phyloP scores from a whole-genome alignment of 2,888 invertebrate species.

The Ichneumon xanthorius region DNA sequence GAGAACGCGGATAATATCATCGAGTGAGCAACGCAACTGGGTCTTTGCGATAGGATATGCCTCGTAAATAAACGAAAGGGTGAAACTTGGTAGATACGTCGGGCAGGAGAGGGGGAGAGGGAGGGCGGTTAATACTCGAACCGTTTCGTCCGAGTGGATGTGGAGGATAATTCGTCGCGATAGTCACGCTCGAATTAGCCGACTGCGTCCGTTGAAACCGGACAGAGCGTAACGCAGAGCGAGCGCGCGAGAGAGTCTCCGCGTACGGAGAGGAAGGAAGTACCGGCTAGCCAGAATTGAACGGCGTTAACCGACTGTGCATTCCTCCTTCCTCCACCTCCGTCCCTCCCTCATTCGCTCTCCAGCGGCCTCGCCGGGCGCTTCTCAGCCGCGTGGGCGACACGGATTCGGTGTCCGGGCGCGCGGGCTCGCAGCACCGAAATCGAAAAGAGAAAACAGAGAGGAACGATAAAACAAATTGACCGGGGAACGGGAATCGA shows the following conservation, averaged over 20 bases:
- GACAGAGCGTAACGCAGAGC: slow-evolving; percentile 45
- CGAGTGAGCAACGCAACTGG: neutral
- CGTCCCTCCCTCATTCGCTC: slow-evolving; percentile 12
- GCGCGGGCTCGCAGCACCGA: slow-evolving; percentile 21
- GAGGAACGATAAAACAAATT: slow-evolving; percentile 68
- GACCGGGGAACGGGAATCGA: slow-evolving; percentile 56
- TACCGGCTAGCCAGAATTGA: slow-evolving; percentile 57
- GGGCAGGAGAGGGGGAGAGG: neutral
- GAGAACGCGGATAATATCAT: neutral
- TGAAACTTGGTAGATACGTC: neutral
- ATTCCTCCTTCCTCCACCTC: slow-evolving; percentile 17
- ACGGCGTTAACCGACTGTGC: slow-evolving; percentile 61
- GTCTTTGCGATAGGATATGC: neutral
- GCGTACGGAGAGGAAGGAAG: slow-evolving; percentile 59
- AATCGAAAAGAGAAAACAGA: slow-evolving; percentile 58
- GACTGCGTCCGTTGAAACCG: slow-evolving; percentile 68
- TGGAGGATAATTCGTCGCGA: slow-evolving; percentile 74
- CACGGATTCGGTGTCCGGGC: slow-evolving; percentile 40
- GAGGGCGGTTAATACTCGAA: slow-evolving; percentile 36
- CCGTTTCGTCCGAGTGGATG: slow-evolving; percentile 50
- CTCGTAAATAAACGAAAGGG: slow-evolving; percentile 13
- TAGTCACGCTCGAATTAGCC: slow-evolving; percentile 78
- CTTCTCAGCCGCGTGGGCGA: slow-evolving; percentile 43
- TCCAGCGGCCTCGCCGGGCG: slow-evolving; percentile 24
- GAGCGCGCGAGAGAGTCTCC: slow-evolving; percentile 15